Base-by-base conservation (phyloP, 2,113 vertebrate genomes). In the Gambusia holbrooki region DNA sequence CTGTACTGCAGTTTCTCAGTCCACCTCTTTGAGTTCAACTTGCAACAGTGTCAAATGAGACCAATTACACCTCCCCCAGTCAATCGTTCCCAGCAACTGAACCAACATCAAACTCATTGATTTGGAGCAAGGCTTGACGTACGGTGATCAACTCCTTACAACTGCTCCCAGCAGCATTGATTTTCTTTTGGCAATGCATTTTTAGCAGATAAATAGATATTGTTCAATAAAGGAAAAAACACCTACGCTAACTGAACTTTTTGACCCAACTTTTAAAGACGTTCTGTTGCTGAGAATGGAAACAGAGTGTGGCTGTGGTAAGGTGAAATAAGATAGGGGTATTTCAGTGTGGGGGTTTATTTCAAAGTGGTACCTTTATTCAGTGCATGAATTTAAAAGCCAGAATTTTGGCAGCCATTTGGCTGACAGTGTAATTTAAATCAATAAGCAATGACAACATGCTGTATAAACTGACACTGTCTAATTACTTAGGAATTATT, bases 61-160 rank as follows among this genome's bases (percentile, higher is more conserved):
- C 85, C 90, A 94, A 92, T 92, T 92, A 90, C 71, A 37, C 85
- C 81, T 88, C 81, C 85, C 76, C 82, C 84, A 87, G 90, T 93
- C 93, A 94, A 93, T 94, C 86, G 76, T 92, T 91, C 87, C 85
- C 90, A 93, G 92, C 87, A 87, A 91, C 88, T 90, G 88, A 85
- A 92, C 87, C 93, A 85, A 94, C 91, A 92, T 94, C 93, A 94
- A 94, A 92, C 89, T 82, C 92, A 94, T 93, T 85, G 93, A 95
- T 93, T 87, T 85, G 88, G 90, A 89, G 90, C 84, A 81, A 86
- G 85, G 84, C 89, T 92, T 77, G 80, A 84, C 81, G 82, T 89
- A 90, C 94, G 92, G 89, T 90, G 91, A 93, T 93, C 92, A 94
- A 91, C 90, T 87, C 87, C 87, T 90, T 82, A 80, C 87, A 88